Percentiles rank a stretch among this genome's conserved stretches.
Evolutionary conservation across 1,140 invertebrate genomes (phyloP).

Genomic region (Araneus ventricosus): DNA sequence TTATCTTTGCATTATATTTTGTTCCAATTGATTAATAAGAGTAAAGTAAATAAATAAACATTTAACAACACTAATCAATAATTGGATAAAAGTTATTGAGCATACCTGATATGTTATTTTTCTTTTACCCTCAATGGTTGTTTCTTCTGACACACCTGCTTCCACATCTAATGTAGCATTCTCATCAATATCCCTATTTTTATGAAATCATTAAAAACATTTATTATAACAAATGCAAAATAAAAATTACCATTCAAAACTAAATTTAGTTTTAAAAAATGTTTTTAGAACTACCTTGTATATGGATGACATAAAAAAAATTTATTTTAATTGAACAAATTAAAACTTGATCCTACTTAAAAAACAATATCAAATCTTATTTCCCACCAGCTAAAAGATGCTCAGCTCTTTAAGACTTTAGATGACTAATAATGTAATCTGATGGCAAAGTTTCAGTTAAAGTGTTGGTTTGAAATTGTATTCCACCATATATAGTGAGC

Average conservation of each 20-base stretch:
- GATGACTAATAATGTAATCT: too few relatives aligned
- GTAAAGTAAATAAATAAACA: background rate
- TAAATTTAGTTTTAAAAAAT: background rate
- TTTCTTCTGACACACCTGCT: background rate
- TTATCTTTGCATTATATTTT: background rate
- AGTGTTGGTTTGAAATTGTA: too few relatives aligned
- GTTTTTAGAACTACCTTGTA: background rate
- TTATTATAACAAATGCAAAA: background rate
- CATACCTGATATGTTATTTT: slow-evolving; percentile 55
- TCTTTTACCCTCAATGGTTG: slow-evolving; percentile 29
- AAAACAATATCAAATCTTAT: background rate
- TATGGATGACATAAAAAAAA: background rate
- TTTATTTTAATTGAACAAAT: background rate
- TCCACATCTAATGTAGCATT: background rate
- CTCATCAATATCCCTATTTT: background rate
- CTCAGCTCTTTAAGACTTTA: too few relatives aligned
- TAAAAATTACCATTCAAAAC: background rate
- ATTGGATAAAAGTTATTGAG: too few relatives aligned
- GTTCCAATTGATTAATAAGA: background rate
- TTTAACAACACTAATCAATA: background rate
- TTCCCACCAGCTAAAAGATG: background rate
- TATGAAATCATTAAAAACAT: background rate
- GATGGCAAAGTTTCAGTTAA: too few relatives aligned
- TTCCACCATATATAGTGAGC: too few relatives aligned
- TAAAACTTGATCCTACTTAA: background rate